Base-by-base conservation (phyloP, 2,888 invertebrate species). In the Dryomyza anilis region DNA sequence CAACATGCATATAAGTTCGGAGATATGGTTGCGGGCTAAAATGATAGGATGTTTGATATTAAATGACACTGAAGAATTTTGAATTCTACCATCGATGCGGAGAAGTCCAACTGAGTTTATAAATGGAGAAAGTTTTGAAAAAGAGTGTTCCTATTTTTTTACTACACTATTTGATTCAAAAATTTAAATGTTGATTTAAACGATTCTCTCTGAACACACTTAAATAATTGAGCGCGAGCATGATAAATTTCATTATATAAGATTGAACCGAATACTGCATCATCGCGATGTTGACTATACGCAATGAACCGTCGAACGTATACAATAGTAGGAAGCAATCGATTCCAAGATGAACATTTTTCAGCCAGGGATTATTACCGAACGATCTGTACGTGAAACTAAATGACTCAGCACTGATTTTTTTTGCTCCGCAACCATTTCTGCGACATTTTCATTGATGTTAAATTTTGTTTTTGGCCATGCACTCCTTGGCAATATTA, bases 21-120 rank as follows among this genome's bases (percentile, higher is more conserved):
- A 53, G 1, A 67, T 52, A 16, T 48, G 55, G 29, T 64, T 62
- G 0, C 55, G 16, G 1, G 65, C 65, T n/a, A n/a, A n/a, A n/a
- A n/a, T n/a, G n/a, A n/a, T n/a, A n/a, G n/a, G n/a, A n/a, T n/a
- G n/a, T n/a, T n/a, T n/a, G n/a, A n/a, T n/a, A n/a, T n/a, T n/a
- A n/a, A n/a, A n/a, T n/a, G n/a, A n/a, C n/a, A n/a, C 4, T 69
- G 56, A 46, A 70, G 65, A 12, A 70, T 65, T 60, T 25, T 30
- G 33, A 45, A 70, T 61, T 1, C 67, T 62, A 1, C 64, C 67
- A 23, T 65, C 65, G 3, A 64, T 64, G 19, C 63, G 23, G 2
- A 68, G n/a, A 1, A 68, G 25, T 12, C 64, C 45, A 21, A 19
- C 2, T 3, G 39, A 19, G 45, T 67, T 64, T 4, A 70, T 19